Evolutionary conservation across 2,113 vertebrate genomes (phyloP), one percentile per base, ranked within the genome.

Genomic region (Lynx canadensis): DNA sequence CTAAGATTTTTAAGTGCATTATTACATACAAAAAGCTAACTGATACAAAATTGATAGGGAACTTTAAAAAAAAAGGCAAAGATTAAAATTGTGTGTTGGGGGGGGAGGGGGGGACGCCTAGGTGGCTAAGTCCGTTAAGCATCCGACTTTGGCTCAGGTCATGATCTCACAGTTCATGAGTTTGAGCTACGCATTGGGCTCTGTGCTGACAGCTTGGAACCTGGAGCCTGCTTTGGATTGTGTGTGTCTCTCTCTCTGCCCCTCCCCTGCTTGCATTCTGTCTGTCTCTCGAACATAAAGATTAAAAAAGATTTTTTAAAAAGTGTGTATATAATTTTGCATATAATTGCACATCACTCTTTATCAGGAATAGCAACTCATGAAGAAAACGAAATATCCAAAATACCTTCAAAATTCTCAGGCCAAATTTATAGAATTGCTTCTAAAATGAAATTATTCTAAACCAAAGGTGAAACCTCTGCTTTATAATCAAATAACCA

Each of bases 401-500:
- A 90, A 93, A 68, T 85, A 25, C 0, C 7, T 95, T 97, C 85
- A 48, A 88, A 78, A 63, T 88, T n/a, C 45, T 38, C 38, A 68
- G 65, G 27, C 9, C 11, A 94, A 41, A 78, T 73, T 66, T 92
- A 89, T 1, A 91, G 36, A 89, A 65, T 33, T 87, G 12, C 29
- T 89, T 87, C 60, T 71, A 89, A 85, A 95, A 90, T 48, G 3
- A 81, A 93, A 85, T 85, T 71, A 65, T 55, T 92, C 12, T 63
- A 80, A 74, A 6, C 38, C 41, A 25, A 79, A 97, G 69, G 27
- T 52, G 23, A 91, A 80, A 45, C 4, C 0, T 73, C 25, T 68
- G 6, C 55, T 79, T 31, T 60, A 14, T 83, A 41, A 78, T 7
- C 9, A 57, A 60, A 82, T 57, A 55, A 55, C 45, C 3, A 69